Evolutionary conservation across 2,113 vertebrate genomes (phyloP), one percentile per base, ranked within the genome.

Genomic region (Megaptera novaeangliae): DNA sequence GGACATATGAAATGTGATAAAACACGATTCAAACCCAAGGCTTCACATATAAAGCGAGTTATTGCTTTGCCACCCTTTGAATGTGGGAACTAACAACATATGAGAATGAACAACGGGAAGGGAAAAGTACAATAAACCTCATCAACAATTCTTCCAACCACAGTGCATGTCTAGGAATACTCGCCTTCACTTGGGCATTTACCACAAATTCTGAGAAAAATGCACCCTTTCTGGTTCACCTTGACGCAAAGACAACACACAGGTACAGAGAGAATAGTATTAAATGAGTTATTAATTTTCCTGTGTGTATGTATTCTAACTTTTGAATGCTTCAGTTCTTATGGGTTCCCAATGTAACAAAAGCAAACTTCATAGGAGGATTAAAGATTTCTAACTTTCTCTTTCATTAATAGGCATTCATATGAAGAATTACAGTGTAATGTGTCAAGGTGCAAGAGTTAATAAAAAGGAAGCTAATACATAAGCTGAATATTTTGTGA

Each of bases 351-450:
- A 72, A 55, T 9, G 3, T 88, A 94, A 96, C 17, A 72, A 96
- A 69, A 88, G 44, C 72, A 91, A 91, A 75, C 61, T 44, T 85
- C 68, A 61, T 10, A 93, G 44, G 64, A 83, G 15, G 20, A 21
- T 77, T 82, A 92, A 94, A 97, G 85, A 82, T 83, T 85, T 78
- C 61, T 72, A 94, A 68, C 25, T 74, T 85, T 72, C 88, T 75
- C 63, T 91, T 96, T 92, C 90, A 10, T 94, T 69, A 92, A 23
- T 0, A 61, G 68, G 41, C 9, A 96, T 90, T 92, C 69, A 71
- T 6, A 94, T 31, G 49, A 96, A 95, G 72, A 91, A 80, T 31
- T 88, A 81, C 25, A 63, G 3, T 10, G 8, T 77, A 84, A 31
- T 66, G 85, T 57, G 49, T 75, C 77, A 88, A 66, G 46, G 6